Evolutionary conservation across 1,140 invertebrate genomes (phyloP).

Genomic region (Melanaphis sacchari): DNA sequence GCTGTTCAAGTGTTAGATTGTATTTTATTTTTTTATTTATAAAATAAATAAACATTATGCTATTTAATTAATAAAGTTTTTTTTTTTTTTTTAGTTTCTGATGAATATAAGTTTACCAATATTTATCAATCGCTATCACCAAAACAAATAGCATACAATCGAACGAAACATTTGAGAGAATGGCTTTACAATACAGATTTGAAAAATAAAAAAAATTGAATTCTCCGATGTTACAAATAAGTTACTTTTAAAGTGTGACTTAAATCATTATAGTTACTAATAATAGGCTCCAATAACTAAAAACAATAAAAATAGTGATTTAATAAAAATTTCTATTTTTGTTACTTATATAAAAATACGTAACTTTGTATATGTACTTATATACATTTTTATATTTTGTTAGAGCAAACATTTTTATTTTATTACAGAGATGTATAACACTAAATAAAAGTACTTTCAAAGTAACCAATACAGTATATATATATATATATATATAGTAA

Average conservation of each 20-base stretch:
- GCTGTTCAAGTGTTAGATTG: not conserved
- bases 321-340: not conserved
- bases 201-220: not conserved
- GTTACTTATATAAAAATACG: not conserved
- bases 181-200: conserved; percentile 42
- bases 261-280: not conserved
- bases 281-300: not conserved
- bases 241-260: not conserved
- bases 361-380: not conserved
- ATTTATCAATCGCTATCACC: not conserved
- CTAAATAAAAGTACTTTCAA: too few species aligned
- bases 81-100: conserved; percentile 24
- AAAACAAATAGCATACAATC: conserved; percentile 46
- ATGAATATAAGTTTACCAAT: conserved; percentile 5
- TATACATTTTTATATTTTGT: not conserved
- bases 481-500: too few species aligned
- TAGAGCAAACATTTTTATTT: too few species aligned
- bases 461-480: too few species aligned
- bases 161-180: conserved; percentile 43
- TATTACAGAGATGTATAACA: too few species aligned
- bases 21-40: not conserved
- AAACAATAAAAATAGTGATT: not conserved
- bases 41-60: not conserved
- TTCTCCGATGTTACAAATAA: not conserved
- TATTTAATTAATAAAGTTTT: not conserved